Base-by-base conservation (phyloP, 2,888 invertebrate genomes). In the Tenthredo mesomela region DNA sequence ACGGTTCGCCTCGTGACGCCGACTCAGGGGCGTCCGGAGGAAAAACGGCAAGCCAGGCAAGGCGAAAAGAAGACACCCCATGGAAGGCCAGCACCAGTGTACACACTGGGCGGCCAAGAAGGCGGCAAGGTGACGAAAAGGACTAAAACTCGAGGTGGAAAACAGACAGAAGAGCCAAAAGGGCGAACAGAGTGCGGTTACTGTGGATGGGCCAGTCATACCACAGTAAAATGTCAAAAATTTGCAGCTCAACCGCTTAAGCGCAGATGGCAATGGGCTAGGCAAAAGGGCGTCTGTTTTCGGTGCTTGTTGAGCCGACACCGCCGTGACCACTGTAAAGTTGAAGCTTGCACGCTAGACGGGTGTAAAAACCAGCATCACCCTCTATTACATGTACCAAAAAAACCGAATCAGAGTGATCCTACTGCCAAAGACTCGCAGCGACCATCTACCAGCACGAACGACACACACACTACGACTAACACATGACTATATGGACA, bases 221-320 rank as follows among this genome's bases (percentile, higher is more conserved):
- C 50, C 15, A 21, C 47, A 6, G 25, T 29, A 2, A 18, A 37
- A 43, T 85, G 80, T 29, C 25, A 12, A 10, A 54, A 43, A 54
- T 85, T 85, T 21, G 40, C n/a, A 5, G 25, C 18, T 6, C 29
- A 40, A 25, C 7, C 73, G 29, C 25, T 25, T 1, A 67, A 71
- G 15, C 18, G 10, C 0, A 70, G 85, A 6, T 85, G 82, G 84
- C 50, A 47, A 21, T 85, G 85, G 84, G 85, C 33, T 2, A 73
- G 0, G 37, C 37, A 82, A 15, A n/a, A 43, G 0, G 47, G 82
- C n/a, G 15, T 43, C 4, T 85, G 84, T 18, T 84, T 85, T 70
- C 40, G 84, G 0, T 85, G 85, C 25, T 37, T 85, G 18, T 7
- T 25, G 3, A n/a, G 43, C 10, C 33, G 33, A 37, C 85, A 85